Evolutionary conservation across 2,113 vertebrate genomes (phyloP).

Genomic region (Lutjanus erythropterus): DNA sequence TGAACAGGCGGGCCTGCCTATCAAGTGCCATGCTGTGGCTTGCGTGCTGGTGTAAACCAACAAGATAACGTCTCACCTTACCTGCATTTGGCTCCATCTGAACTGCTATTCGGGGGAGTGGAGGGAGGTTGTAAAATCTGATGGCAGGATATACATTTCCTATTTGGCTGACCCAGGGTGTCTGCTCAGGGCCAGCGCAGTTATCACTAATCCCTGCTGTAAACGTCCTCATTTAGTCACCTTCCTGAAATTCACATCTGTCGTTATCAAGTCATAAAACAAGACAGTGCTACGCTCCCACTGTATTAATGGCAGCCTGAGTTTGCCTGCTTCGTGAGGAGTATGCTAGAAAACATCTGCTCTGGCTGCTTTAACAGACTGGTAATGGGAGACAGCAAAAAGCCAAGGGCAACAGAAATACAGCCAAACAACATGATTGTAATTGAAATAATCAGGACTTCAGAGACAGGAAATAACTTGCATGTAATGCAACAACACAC

Average conservation of each 20-base stretch:
- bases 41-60: constrained; percentile 47
- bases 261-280: constrained; percentile 73
- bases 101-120: constrained; percentile 63
- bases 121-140: constrained; percentile 63
- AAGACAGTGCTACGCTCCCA: constrained; percentile 31
- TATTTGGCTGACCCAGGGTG: constrained; percentile 56
- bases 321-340: constrained; percentile 46
- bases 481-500: constrained; percentile 24
- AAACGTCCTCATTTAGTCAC: constrained; percentile 66
- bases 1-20: constrained; percentile 11
- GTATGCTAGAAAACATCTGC: constrained; percentile 67
- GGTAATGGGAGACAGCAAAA: constrained; percentile 51
- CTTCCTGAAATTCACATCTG: constrained; percentile 68
- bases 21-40: constrained; percentile 33
- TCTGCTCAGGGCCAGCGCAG: constrained; percentile 14
- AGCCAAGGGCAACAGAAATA: constrained; percentile 58
- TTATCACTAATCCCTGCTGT: constrained; percentile 69
- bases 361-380: constrained; percentile 44
- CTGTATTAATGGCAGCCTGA: constrained; percentile 53
- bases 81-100: constrained; percentile 68
- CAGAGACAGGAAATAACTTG: constrained; percentile 38
- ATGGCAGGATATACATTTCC: constrained; percentile 70
- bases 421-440: constrained; percentile 51
- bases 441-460: constrained; percentile 61
- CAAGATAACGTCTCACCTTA: constrained; percentile 59